A percentile compares a stretch with the other conserved stretches of the same genome.
Evolutionary conservation across 2,797 vertebrate species (phyloP).

Genomic region (Saxicola maurus): DNA sequence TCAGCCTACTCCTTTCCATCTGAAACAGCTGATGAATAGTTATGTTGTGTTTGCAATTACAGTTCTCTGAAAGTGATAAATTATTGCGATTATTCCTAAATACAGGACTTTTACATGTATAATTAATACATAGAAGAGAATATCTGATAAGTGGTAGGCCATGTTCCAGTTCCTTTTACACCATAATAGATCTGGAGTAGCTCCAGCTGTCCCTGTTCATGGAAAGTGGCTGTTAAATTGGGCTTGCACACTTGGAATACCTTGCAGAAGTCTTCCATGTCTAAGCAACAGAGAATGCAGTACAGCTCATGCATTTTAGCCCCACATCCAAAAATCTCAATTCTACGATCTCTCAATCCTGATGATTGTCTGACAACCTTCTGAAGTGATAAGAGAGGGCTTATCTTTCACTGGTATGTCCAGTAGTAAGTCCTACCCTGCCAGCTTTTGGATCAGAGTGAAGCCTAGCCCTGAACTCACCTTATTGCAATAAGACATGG

Average conservation of each 20-base stretch:
- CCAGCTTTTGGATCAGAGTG: not conserved
- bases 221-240: conserved; percentile 1
- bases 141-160: conserved; percentile 39
- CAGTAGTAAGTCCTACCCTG: not conserved
- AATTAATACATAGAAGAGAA: conserved; percentile 47
- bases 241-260: conserved; percentile 6
- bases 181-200: conserved; percentile 34
- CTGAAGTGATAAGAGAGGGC: not conserved
- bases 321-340: not conserved
- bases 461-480: not conserved
- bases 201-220: conserved; percentile 23
- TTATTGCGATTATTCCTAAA: conserved; percentile 58
- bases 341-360: not conserved
- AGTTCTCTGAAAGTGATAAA: conserved; percentile 57
- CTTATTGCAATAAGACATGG: not conserved
- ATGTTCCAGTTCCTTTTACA: conserved; percentile 41
- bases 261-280: not conserved
- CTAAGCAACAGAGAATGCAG: not conserved
- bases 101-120: conserved; percentile 43
- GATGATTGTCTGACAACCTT: not conserved
- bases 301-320: not conserved
- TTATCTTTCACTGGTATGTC: not conserved
- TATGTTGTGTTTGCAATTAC: conserved; percentile 53
- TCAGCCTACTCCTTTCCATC: conserved; percentile 54
- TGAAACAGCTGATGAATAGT: conserved; percentile 54